These are phyloP conservation scores for Drosophila rubida DNA, from an alignment of 2,888 invertebrate genomes.

Conservation along the genomic window DNA sequence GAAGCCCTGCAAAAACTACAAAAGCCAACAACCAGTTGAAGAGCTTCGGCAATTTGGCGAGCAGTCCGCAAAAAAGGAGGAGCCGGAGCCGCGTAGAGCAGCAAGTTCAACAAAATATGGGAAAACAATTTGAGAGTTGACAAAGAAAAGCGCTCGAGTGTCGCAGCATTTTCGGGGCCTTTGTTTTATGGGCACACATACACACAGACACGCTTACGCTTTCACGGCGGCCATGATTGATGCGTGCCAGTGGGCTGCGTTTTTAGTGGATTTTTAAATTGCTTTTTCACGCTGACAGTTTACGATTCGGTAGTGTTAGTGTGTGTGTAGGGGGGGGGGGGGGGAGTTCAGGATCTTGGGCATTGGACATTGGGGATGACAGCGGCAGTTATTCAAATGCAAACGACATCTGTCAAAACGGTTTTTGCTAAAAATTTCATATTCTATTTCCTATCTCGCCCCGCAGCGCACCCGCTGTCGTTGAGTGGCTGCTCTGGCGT, in stretches of 20 bases:
- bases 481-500: constrained; percentile 44
- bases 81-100: background rate
- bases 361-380: constrained; percentile 37
- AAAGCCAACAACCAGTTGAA: constrained; percentile 56
- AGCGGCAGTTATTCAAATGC: constrained; percentile 79
- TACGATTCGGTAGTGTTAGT: constrained; percentile 52
- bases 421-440: constrained; percentile 66
- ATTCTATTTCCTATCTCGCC: constrained; percentile 29
- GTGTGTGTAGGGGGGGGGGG: background rate
- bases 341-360: background rate
- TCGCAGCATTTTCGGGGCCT: constrained; percentile 42
- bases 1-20: constrained; percentile 33
- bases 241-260: constrained; percentile 56
- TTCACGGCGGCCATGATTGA: constrained; percentile 69
- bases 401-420: constrained; percentile 80
- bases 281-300: constrained; percentile 78
- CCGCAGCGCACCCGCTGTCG: constrained; percentile 50
- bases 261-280: constrained; percentile 78
- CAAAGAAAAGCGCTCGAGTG: constrained; percentile 65
- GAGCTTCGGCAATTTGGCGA: constrained; percentile 46
- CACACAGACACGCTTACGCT: too few species aligned
- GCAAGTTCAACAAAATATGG: constrained; percentile 60
- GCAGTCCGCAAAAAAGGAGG: constrained; percentile 22
- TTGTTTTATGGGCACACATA: constrained; percentile 71
- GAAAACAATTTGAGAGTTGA: constrained; percentile 75